Evolutionary conservation across 1,140 invertebrate species (phyloP).

Genomic region (Drosophila obscura): DNA sequence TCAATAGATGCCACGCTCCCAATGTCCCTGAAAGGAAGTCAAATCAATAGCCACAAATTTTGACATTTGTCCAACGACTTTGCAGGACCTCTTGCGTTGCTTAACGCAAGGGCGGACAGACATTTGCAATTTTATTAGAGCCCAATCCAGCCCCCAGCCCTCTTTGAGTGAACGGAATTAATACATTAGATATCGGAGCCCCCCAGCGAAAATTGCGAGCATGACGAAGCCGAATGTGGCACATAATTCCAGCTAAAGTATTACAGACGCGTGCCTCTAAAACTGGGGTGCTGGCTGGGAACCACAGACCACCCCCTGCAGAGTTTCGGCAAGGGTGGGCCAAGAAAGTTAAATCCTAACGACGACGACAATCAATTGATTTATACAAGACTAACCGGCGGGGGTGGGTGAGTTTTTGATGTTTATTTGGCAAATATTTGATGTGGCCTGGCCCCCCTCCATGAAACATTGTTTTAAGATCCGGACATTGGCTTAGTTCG

Average conservation of each 20-base stretch:
- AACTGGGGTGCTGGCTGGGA: conserved; percentile 21
- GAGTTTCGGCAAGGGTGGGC: conserved; percentile 26
- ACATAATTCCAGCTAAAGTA: conserved; percentile 69
- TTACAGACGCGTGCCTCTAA: conserved; percentile 63
- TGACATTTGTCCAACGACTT: conserved; percentile 78
- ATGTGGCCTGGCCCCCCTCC: conserved; percentile 41
- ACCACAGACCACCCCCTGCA: conserved; percentile 9
- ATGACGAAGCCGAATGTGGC: conserved; percentile 70
- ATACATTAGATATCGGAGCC: conserved; percentile 70
- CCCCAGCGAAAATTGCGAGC: conserved; percentile 47
- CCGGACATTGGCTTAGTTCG: conserved; percentile 60
- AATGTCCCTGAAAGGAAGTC: conserved; percentile 29
- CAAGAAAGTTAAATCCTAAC: conserved; percentile 59
- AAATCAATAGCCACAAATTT: conserved; percentile 76
- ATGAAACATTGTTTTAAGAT: conserved; percentile 52
- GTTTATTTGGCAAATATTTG: conserved; percentile 78
- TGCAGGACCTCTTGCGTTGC: conserved; percentile 29
- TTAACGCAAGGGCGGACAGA: conserved; percentile 39
- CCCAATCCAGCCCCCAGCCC: neutral
- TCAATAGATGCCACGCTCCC: conserved; percentile 35
- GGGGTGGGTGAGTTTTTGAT: conserved; percentile 38
- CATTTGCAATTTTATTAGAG: conserved; percentile 78
- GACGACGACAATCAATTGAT: conserved; percentile 74
- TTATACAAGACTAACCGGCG: conserved; percentile 50
- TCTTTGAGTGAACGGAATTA: conserved; percentile 54